Base-by-base conservation (phyloP, 2,113 vertebrate species). In the Bubo bubo region DNA sequence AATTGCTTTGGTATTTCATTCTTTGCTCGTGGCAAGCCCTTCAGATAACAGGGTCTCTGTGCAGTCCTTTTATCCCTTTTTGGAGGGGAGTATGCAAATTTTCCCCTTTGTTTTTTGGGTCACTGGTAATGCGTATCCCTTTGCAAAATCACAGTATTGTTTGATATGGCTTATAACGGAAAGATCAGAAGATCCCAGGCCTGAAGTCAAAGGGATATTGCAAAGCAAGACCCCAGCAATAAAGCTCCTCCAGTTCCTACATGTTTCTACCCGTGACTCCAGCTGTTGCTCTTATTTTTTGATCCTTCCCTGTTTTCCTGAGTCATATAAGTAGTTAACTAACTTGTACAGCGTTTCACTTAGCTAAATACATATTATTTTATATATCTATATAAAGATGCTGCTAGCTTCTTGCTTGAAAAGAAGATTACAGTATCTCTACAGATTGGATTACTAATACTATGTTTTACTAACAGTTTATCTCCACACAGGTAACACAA, bases 401-500 rank as follows among this genome's bases (percentile, higher is more conserved):
- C 37, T 75, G 43, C 62, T 77, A 24, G 24, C n/a, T 63, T 32
- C 66, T 77, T 72, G 70, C 58, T 83, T 41, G 15, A 39, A 8
- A 86, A 27, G 70, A 67, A 27, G 70, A 67, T 43, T 6, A 39
- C 43, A 62, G 8, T 55, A n/a, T 88, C 93, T 83, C 3, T 93
- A n/a, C 88, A 41, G 55, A 79, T 28, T 30, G n/a, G 45, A 17
- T 96, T 82, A 94, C 88, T 97, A 94, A 96, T 97, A 66, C 6
- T 77, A 14, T 96, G 50, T 97, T 90, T 97, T 86, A 92, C 91
- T 98, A 94, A 97, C 97, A 93, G 95, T 95, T 98, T 95, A 86
- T 98, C 98, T 98, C 93, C 92, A 98, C 88, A 92, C 97, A 98
- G 98, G 98, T 98, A 94, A 98, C 98, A 87, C 98, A 99, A 98